phyloP scores from a whole-genome alignment of 2,797 vertebrate species.

The Acanthornis magna region DNA sequence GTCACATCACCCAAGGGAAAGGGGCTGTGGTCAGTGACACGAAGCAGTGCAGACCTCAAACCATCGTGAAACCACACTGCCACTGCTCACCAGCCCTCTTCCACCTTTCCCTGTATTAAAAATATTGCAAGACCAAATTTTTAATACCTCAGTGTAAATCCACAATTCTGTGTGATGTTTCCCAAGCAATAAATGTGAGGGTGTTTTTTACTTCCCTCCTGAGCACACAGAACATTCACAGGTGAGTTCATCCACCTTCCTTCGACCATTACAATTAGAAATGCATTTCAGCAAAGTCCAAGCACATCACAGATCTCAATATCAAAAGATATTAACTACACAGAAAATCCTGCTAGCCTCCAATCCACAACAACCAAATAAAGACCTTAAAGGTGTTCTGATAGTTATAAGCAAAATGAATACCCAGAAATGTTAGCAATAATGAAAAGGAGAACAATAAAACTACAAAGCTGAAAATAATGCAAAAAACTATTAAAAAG shows the following conservation, averaged over 20 bases:
- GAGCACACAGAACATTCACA: not conserved
- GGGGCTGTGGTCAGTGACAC: not conserved
- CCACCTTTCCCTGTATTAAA: not conserved
- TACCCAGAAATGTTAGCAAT: not conserved
- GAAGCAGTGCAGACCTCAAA: rapidly evolving
- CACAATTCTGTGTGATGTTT: not conserved
- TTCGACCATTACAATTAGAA: not conserved
- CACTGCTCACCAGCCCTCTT: not conserved
- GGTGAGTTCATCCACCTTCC: not conserved
- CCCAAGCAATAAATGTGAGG: not conserved
- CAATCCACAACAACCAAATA: not conserved
- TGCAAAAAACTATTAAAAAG: not conserved
- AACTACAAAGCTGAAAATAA: not conserved
- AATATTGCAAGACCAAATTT: not conserved
- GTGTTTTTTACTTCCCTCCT: not conserved
- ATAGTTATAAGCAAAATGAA: not conserved
- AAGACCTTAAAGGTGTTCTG: not conserved
- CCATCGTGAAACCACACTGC: not conserved
- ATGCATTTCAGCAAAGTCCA: not conserved
- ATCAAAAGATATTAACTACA: not conserved
- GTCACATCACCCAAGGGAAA: not conserved
- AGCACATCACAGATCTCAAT: not conserved
- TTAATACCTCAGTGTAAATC: not conserved
- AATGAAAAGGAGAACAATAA: not conserved
- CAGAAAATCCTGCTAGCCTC: not conserved